Conservation (phyloP, 1,140 invertebrate species). For the Dendroctonus ponderosae region DNA sequence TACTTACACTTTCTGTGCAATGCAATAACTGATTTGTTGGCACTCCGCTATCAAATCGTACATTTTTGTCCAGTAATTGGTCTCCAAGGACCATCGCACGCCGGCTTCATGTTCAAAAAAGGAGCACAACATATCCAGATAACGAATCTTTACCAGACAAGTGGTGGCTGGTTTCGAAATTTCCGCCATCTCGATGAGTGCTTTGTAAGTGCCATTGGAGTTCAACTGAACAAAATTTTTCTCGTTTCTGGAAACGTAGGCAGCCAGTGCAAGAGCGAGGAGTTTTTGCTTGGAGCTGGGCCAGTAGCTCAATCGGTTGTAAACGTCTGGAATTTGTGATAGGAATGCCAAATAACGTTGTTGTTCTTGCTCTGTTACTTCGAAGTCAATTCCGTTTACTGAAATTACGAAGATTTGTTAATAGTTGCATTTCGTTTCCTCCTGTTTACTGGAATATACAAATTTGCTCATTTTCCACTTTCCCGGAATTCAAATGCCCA, state of each 20-base stretch:
- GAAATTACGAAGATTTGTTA: slow-evolving; percentile 4
- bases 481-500: too few relatives aligned
- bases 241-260: slow-evolving; percentile 10
- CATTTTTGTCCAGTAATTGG: slow-evolving; percentile 18
- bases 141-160: slow-evolving; percentile 10
- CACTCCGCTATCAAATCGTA: slow-evolving; percentile 25
- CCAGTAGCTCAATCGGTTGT: slow-evolving; percentile 11
- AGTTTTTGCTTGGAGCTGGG: slow-evolving; percentile 6
- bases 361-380: slow-evolving; percentile 21
- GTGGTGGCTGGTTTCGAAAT: slow-evolving; percentile 1
- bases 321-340: slow-evolving; percentile 15
- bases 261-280: slow-evolving; percentile 4
- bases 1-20: slow-evolving; percentile 22
- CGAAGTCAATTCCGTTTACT: slow-evolving; percentile 30
- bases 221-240: slow-evolving; percentile 16
- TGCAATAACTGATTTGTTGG: slow-evolving; percentile 1
- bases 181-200: slow-evolving; percentile 12
- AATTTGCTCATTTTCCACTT: too few relatives aligned
- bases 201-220: slow-evolving; percentile 2
- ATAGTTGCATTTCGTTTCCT: not conserved
- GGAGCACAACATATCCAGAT: slow-evolving; percentile 24
- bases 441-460: not conserved
- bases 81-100: slow-evolving; percentile 21
- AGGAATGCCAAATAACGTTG: slow-evolving; percentile 16
- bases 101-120: slow-evolving; percentile 26